Evolutionary conservation across 2,888 invertebrate genomes (phyloP).

Genomic region (Apamea epomidion): DNA sequence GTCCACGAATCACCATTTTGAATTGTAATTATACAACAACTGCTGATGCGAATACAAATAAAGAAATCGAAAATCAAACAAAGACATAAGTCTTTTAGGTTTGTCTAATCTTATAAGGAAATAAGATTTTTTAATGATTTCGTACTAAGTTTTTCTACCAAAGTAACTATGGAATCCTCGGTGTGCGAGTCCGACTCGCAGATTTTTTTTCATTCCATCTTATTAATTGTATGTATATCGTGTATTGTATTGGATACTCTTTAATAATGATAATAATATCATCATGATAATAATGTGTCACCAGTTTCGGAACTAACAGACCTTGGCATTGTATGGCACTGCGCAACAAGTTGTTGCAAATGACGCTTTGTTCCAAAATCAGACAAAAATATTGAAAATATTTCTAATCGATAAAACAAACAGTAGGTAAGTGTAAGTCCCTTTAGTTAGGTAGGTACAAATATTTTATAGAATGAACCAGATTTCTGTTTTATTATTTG

Average conservation of each 20-base stretch:
- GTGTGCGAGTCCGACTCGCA: not conserved
- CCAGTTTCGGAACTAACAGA: not conserved
- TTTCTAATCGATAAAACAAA: not conserved
- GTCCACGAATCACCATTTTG: not conserved
- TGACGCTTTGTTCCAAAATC: conserved; percentile 5
- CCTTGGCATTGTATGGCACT: conserved; percentile 26
- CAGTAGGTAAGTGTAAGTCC: no score
- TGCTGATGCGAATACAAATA: not conserved
- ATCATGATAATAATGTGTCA: not conserved
- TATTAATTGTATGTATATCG: no score
- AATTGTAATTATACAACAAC: not conserved
- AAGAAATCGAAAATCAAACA: not conserved
- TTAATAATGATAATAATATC: not conserved
- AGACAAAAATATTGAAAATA: not conserved
- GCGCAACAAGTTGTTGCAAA: conserved; percentile 9
- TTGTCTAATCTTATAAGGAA: no score
- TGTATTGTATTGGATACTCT: not conserved
- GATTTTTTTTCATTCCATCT: not conserved
- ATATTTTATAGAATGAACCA: not conserved
- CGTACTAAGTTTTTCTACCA: not conserved
- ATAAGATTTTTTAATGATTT: not conserved
- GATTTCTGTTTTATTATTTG: not conserved
- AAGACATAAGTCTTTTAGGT: not conserved
- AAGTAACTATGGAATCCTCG: not conserved
- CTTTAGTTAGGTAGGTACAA: not conserved